These are phyloP conservation scores for Bolinopsis microptera DNA, from an alignment of 37 sponge, comb jelly and placozoan species.

Conservation along the genomic window DNA sequence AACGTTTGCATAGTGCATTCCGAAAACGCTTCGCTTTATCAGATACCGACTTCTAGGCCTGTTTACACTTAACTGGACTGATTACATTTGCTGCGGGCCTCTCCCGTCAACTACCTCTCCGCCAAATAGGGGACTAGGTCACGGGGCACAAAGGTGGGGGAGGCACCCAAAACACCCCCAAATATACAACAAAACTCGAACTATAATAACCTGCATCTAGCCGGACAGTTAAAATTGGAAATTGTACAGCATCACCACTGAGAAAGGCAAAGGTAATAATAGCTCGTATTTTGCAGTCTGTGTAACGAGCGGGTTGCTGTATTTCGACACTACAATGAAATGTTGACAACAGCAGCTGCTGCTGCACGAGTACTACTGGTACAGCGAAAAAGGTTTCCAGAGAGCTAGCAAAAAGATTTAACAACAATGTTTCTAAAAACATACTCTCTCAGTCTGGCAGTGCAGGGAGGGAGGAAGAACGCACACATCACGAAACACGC, in stretches of 20 bases:
- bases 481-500: no score
- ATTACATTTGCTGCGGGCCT: constrained; percentile 7
- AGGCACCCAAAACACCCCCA: background rate
- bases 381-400: background rate
- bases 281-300: background rate
- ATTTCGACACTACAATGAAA: background rate
- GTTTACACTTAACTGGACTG: constrained; percentile 50
- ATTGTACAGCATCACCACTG: background rate
- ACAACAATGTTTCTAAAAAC: background rate
- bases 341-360: background rate
- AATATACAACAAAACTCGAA: background rate
- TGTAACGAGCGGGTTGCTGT: background rate
- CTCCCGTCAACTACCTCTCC: background rate
- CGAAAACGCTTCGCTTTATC: constrained; percentile 56
- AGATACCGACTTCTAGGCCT: constrained; percentile 62
- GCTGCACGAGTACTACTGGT: background rate
- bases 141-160: background rate
- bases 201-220: background rate
- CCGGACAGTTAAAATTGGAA: background rate
- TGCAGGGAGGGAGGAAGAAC: no score
- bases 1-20: constrained; percentile 56
- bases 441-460: background rate
- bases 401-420: background rate
- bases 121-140: background rate
- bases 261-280: background rate